A percentile compares a stretch with the other conserved stretches of the same genome.
phyloP scores from a whole-genome alignment of 2,113 vertebrate genomes.

The Bubo blakistoni region DNA sequence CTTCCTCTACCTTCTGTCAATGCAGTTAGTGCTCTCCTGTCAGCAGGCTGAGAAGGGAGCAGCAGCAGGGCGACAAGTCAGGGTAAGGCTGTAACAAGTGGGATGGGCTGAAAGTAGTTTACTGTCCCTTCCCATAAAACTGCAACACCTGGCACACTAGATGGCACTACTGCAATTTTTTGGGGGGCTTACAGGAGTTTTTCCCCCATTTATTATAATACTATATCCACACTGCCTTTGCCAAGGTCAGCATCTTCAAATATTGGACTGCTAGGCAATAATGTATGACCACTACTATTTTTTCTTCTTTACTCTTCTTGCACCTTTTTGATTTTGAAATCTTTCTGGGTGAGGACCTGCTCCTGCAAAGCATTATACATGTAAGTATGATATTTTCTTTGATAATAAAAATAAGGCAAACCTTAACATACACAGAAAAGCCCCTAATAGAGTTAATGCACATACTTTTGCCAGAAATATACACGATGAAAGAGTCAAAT shows the following conservation, averaged over 20 bases:
- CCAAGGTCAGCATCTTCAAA: not conserved
- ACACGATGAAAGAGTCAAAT: not conserved
- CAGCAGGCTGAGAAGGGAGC: not conserved
- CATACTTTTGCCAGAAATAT: not conserved
- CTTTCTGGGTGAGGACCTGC: not conserved
- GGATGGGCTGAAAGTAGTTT: not conserved
- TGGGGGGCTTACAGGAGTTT: not conserved
- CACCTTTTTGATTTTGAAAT: not conserved
- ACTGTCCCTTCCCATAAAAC: not conserved
- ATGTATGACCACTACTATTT: not conserved
- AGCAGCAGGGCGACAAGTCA: not conserved
- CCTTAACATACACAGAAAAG: not conserved
- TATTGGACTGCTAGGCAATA: not conserved
- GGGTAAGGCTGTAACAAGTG: not conserved
- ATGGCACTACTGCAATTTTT: constrained; percentile 66
- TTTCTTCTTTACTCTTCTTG: not conserved
- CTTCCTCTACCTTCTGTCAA: constrained; percentile 1
- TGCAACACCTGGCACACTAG: constrained; percentile 56
- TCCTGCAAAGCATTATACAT: not conserved
- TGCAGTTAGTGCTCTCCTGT: not conserved
- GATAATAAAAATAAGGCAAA: not conserved
- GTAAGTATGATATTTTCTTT: not conserved
- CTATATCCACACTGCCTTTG: not conserved
- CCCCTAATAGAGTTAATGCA: not conserved
- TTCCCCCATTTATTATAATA: not conserved